phyloP scores from a whole-genome alignment of 1,140 invertebrate species.

The Brevipalpus yothersi region DNA sequence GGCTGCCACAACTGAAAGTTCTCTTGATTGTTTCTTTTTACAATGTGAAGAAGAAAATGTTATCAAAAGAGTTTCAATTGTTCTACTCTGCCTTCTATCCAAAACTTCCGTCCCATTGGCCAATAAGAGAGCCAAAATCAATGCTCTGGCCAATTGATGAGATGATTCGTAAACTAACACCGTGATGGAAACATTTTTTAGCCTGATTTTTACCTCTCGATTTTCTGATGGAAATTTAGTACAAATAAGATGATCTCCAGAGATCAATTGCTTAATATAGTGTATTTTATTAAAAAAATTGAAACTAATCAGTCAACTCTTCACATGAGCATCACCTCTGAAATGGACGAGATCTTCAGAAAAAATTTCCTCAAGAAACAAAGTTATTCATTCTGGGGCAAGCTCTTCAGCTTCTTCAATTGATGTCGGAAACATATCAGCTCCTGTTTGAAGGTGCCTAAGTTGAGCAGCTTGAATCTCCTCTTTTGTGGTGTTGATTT shows the following conservation, averaged over 20 bases:
- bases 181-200: constrained; percentile 18
- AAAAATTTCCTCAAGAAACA: too few relatives aligned
- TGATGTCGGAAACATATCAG: constrained; percentile 4
- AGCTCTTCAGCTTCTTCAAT: background rate
- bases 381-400: too few relatives aligned
- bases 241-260: too few relatives aligned
- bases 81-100: constrained; percentile 72
- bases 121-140: constrained; percentile 59
- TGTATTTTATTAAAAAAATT: too few relatives aligned
- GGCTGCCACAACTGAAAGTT: constrained; percentile 67
- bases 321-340: too few relatives aligned
- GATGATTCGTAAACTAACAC: constrained; percentile 22
- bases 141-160: constrained; percentile 61
- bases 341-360: too few relatives aligned
- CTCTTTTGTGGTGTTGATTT: constrained; percentile 33
- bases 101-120: constrained; percentile 69
- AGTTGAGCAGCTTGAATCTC: constrained; percentile 15
- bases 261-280: too few relatives aligned
- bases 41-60: constrained; percentile 58
- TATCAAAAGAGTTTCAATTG: constrained; percentile 52
- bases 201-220: too few relatives aligned
- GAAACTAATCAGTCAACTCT: too few relatives aligned
- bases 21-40: constrained; percentile 56
- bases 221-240: too few relatives aligned
- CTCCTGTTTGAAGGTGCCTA: constrained; percentile 5